A percentile compares a stretch with the other conserved stretches of the same genome.
Evolutionary conservation across 2,888 invertebrate species (phyloP).

Genomic region (Petrolisthes manimaculis): DNA sequence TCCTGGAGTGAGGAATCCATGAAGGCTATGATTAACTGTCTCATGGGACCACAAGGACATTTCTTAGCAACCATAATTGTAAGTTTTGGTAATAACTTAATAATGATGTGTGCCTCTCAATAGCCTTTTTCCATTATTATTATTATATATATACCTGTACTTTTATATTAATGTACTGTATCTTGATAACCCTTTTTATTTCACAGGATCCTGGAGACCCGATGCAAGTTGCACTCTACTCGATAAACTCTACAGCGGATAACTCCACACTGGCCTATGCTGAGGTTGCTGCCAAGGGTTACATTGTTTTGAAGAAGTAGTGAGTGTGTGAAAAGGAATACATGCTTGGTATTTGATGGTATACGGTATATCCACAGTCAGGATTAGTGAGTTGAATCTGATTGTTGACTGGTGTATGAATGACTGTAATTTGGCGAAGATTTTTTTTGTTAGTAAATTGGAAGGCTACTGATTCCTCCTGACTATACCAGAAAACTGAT

Average conservation of each 20-base stretch:
- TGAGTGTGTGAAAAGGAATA: too few species aligned
- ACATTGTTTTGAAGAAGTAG: background rate
- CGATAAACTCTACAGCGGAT: background rate
- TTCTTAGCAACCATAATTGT: constrained; percentile 18
- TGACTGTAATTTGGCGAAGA: too few species aligned
- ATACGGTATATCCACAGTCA: too few species aligned
- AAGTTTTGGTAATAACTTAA: background rate
- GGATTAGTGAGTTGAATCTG: too few species aligned
- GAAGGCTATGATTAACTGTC: constrained; percentile 17
- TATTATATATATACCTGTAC: background rate
- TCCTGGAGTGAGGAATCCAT: constrained; percentile 23
- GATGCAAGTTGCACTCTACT: background rate
- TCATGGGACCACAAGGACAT: constrained; percentile 11
- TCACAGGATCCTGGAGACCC: too few species aligned
- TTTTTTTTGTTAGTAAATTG: too few species aligned
- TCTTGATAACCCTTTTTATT: background rate
- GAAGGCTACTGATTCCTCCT: too few species aligned
- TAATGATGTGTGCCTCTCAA: too few species aligned
- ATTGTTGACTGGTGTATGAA: too few species aligned
- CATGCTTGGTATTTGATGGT: too few species aligned
- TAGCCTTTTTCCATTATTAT: background rate
- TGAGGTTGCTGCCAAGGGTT: background rate
- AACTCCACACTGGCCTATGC: constrained; percentile 23
- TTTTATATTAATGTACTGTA: background rate
- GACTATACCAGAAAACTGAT: too few species aligned